Base-by-base conservation (phyloP, 1,140 invertebrate species). In the Drosophila arawakana region DNA sequence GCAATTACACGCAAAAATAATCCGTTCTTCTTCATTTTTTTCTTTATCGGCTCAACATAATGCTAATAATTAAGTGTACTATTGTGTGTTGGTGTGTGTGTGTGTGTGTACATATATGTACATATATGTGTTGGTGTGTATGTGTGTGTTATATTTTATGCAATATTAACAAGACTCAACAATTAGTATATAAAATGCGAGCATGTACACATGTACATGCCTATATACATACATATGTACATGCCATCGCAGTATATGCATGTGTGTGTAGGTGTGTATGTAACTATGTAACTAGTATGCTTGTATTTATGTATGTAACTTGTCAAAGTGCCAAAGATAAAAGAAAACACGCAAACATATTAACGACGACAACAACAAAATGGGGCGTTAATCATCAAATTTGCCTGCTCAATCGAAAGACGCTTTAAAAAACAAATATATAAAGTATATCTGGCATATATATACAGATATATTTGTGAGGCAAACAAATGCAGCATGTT, bases 161-260 rank as follows among this genome's bases (percentile, higher is more conserved):
- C 69, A 72, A 74, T 80, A 83, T 80, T 80, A 86, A 86, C 77
- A 83, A 82, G 84, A 86, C 73, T 83, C 83, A 86, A 89, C 84
- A 86, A 88, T 76, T 82, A 73, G 61, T 71, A 57, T 79, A 44
- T 67, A 61, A n/a, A 61, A 25, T 35, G 47, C 60, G 57, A 47
- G 55, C 44, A 50, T 85, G 43, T 81, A 72, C 52, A 85, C 67
- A 62, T 30, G 59, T 73, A 44, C 39, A 50, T 21, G 25, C 41
- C 65, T 69, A 69, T 80, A 41, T 54, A 59, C 25, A 52, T 84
- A 71, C 61, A 85, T 73, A 62, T 21, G 59, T 69, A 46, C 43
- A 46, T 25, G 34, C 52, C 67, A 62, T 52, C 78, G 54, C 15
- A 30, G 43, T 34, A 61, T 69, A 30, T 11, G 18, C 47, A 57